Conservation (phyloP, 1,140 invertebrate genomes). For the Chymomyza costata region DNA sequence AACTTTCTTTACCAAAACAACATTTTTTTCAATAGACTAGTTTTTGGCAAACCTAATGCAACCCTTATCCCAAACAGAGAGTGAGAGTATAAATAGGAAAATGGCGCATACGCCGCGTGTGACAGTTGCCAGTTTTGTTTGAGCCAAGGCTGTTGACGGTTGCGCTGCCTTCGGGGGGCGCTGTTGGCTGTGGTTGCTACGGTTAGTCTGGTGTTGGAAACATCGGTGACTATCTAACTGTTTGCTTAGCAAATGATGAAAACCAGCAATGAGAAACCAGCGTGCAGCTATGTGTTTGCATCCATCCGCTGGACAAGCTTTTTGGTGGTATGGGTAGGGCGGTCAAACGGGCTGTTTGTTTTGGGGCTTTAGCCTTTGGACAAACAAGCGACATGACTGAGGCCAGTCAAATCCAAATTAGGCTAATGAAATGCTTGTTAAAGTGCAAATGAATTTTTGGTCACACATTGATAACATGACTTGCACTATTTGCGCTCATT, state of each 20-base stretch:
- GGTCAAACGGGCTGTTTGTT: not conserved
- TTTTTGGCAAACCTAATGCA: too few species aligned
- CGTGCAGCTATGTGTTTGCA: too few species aligned
- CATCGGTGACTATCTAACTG: not conserved
- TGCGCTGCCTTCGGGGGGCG: too few species aligned
- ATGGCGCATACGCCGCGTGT: constrained; percentile 37
- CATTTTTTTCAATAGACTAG: too few species aligned
- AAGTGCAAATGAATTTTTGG: constrained; percentile 48
- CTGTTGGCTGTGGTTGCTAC: constrained; percentile 1
- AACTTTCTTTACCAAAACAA: too few species aligned
- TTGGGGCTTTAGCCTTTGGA: constrained; percentile 8
- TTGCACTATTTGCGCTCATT: too few species aligned
- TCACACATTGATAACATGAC: constrained; percentile 34
- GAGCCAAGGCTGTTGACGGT: too few species aligned
- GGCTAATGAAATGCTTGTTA: constrained; percentile 67
- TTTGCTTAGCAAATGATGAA: constrained; percentile 32
- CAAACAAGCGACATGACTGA: not conserved
- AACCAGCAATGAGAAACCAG: constrained; percentile 9
- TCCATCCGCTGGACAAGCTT: too few species aligned
- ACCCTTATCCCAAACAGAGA: too few species aligned
- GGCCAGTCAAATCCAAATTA: constrained; percentile 39
- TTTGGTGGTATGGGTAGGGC: too few species aligned
- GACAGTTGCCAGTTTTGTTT: constrained; percentile 5
- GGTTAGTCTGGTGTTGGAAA: not conserved
- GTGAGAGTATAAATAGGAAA: constrained; percentile 4